Evolutionary conservation across 2,797 vertebrate genomes (phyloP), one percentile per base, ranked within the genome.

Genomic region (Phataginus tricuspis): DNA sequence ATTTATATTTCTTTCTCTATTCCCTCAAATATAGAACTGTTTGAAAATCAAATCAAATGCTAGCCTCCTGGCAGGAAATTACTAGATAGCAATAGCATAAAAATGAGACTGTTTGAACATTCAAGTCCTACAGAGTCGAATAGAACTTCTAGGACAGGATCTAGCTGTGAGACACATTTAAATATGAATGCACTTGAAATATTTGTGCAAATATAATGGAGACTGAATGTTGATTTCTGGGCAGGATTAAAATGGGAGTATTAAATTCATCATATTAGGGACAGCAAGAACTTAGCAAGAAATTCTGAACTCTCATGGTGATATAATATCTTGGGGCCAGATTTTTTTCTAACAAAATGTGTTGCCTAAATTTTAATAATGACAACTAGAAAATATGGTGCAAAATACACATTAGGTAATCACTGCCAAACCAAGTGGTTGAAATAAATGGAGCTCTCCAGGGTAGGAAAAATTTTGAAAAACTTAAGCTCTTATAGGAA

Each of bases 61-160:
- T 74, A 45, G 13, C 10, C 29, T 57, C 23, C n/a, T 89, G 11
- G 21, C 14, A 69, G n/a, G 18, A 93, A 92, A 72, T 68, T 63
- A 86, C 19, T 64, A 31, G 16, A 45, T 83, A 89, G 57, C 16
- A 90, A 69, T 59, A 42, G 12, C 23, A 49, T 82, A 53, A 94
- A 89, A 88, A 39, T 27, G 45, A 71, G 39, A 63, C 21, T 92
- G 7, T 92, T 93, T 78, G 83, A 95, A 92, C 19, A 92, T 83
- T 74, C 57, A 79, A 69, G 72, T 75, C 39, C 45, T 61, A 64
- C 2, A 59, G 23, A 27, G 55, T 88, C 72, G 91, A 78, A 82
- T 2, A 72, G 57, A 96, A 86, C 18, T 45, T 68, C 9, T 68
- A 63, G 15, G 31, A 74, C 15, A 88, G 61, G 78, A 94, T 75